Evolutionary conservation across 2,888 invertebrate genomes (phyloP).

Genomic region (Diarsia mendica): DNA sequence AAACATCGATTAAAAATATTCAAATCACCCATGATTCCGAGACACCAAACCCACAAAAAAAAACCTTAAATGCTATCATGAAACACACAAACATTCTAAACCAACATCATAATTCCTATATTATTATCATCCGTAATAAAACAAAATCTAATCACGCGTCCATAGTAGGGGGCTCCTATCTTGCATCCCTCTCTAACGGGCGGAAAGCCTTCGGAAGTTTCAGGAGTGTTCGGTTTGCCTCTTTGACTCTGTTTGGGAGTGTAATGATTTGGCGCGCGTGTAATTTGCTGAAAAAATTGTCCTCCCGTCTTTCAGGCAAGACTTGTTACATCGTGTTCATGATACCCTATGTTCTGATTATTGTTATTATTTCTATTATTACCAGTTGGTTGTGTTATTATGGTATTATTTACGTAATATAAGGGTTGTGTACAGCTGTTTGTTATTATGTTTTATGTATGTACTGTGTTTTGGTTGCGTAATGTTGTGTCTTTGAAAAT

Average conservation of each 20-base stretch:
- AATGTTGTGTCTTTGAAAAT: slow-evolving; percentile 26
- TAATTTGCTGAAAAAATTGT: slow-evolving; percentile 89
- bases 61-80: neutral
- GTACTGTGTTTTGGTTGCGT: slow-evolving; percentile 21
- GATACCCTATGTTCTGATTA: slow-evolving; percentile 75
- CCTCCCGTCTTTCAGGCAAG: slow-evolving; percentile 74
- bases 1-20: neutral
- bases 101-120: slow-evolving; percentile 26
- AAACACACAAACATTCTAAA: neutral
- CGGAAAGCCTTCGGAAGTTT: slow-evolving; percentile 87
- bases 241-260: slow-evolving; percentile 89
- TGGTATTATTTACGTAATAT: slow-evolving; percentile 59
- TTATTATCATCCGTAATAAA: slow-evolving; percentile 47
- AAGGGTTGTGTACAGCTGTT: slow-evolving; percentile 45
- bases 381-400: slow-evolving; percentile 67
- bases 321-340: slow-evolving; percentile 76
- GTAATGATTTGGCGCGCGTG: slow-evolving; percentile 88
- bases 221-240: slow-evolving; percentile 89
- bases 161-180: slow-evolving; percentile 71
- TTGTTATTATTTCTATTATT: slow-evolving; percentile 80
- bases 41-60: neutral
- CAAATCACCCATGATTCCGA: neutral
- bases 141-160: slow-evolving; percentile 71
- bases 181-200: slow-evolving; percentile 81
- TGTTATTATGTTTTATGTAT: slow-evolving; percentile 55